Base-by-base conservation (phyloP, 2,797 vertebrate genomes). In the Myiotriccus ornatus region DNA sequence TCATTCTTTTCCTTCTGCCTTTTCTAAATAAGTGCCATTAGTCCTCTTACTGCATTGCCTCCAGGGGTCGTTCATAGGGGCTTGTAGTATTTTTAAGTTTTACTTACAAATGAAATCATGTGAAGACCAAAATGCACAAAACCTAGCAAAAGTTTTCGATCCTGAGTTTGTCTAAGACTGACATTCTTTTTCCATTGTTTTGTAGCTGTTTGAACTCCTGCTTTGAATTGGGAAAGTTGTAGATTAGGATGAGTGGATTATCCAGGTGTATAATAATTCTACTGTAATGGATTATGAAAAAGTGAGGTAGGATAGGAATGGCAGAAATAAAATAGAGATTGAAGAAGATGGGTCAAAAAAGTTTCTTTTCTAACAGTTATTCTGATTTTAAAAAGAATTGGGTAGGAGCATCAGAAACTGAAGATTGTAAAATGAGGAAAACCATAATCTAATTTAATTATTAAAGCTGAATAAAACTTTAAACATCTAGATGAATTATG, bases 101-200 rank as follows among this genome's bases (percentile, higher is more conserved):
- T 57, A 55, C 76, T 64, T 84, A 34, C 7, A 32, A 53, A 30
- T 81, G 17, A 65, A 86, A 56, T 59, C 4, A n/a, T 37, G 13
- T 53, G 18, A 81, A 43, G 27, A 50, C 15, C 10, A 60, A 77
- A 87, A 50, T 55, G n/a, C 32, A 44, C 14, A 62, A 90, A 88
- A 62, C 6, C 27, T 71, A 34, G 2, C 27, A 57, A 65, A 69
- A 39, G 1, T 11, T 44, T 73, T 89, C 25, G 74, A 1, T 20
- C 62, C 30, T 25, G 24, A 76, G 19, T 79, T 89, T 64, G 10
- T 41, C 46, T 50, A 43, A 75, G 19, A 37, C 39, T 47, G 5
- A 41, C 44, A 8, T 89, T 86, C 24, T 84, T 89, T 88, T 67
- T 53, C 55, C n/a, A 41, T 62, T 78, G 27, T 32, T 84, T 94